Evolutionary conservation across 2,797 vertebrate genomes (phyloP), one percentile per base, ranked within the genome.

Genomic region (Cossypha caffra): DNA sequence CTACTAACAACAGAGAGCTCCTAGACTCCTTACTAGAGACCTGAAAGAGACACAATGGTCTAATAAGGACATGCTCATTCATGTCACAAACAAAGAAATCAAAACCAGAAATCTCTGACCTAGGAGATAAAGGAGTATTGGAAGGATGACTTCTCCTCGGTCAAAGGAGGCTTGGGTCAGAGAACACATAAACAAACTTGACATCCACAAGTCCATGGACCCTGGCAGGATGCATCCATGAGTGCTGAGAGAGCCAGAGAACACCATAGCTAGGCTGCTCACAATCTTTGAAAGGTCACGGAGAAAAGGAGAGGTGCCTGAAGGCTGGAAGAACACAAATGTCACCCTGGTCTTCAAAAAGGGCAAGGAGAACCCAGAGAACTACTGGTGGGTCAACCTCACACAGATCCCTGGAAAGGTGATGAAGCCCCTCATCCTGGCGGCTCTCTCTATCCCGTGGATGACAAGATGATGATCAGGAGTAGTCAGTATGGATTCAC

Each of bases 361-460:
- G 26, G 38, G 10, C n/a, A 43, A 37, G 8, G 13, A 1, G 8
- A 18, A 43, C 8, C 12, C 12, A 51, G n/a, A 8, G 38, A 75
- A n/a, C 13, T 51, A 38, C 10, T 0, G 0, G 10, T 16, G 13
- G 28, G 0, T 51, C 45, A 59, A n/a, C 4, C 23, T 75, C 14
- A 58, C 3, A 0, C n/a, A 15, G 17, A 13, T 28, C 37, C 23
- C n/a, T 58, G 61, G 37, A 28, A 7, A 37, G 43, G 18, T 12
- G 2, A 5, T n/a, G 18, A 8, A 51, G 10, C 0, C 0, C 23
- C 45, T 51, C 28, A 51, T 43, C 37, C 5, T 45, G 28, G 38
- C 45, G 28, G 45, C 6, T 13, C n/a, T 19, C 13, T 13, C 38
- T 11, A n/a, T 28, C 23, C n/a, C 13, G 45, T 6, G 18, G 18